A percentile compares a stretch with the other conserved stretches of the same genome.
These are phyloP conservation scores for Psilopsiagon aurifrons DNA, from an alignment of 2,113 vertebrate species.

Conservation along the genomic window DNA sequence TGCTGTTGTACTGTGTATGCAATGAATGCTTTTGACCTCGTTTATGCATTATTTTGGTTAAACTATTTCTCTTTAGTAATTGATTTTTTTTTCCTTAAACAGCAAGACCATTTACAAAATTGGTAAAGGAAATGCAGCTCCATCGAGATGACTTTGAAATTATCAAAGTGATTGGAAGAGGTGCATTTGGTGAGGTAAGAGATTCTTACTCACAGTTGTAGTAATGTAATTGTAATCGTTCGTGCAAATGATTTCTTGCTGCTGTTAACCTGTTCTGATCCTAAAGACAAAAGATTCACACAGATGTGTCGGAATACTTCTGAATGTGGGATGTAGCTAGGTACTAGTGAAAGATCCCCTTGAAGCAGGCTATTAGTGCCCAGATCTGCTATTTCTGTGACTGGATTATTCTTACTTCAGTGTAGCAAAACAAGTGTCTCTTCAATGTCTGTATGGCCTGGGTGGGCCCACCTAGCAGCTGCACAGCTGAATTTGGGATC, in stretches of 20 bases:
- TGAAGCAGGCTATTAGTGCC: neutral
- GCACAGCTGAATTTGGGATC: conserved; percentile 37
- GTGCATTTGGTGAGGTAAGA: conserved; percentile 85
- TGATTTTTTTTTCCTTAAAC: neutral
- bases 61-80: neutral
- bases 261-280: neutral
- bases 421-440: neutral
- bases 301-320: neutral
- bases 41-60: neutral
- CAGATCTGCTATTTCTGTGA: neutral
- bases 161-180: conserved; percentile 85
- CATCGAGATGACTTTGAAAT: conserved; percentile 86
- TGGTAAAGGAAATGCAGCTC: conserved; percentile 85
- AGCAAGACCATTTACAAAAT: conserved; percentile 82
- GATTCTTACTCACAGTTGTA: neutral
- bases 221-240: accelerated
- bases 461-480: conserved; percentile 27
- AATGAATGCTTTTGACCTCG: neutral
- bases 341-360: neutral
- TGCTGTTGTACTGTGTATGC: neutral
- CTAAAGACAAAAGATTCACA: neutral
- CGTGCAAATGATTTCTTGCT: neutral
- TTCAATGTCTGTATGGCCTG: neutral
- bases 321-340: neutral
- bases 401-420: neutral